Conservation (phyloP, 2,888 invertebrate species). For the Ennomos fuscantarius region DNA sequence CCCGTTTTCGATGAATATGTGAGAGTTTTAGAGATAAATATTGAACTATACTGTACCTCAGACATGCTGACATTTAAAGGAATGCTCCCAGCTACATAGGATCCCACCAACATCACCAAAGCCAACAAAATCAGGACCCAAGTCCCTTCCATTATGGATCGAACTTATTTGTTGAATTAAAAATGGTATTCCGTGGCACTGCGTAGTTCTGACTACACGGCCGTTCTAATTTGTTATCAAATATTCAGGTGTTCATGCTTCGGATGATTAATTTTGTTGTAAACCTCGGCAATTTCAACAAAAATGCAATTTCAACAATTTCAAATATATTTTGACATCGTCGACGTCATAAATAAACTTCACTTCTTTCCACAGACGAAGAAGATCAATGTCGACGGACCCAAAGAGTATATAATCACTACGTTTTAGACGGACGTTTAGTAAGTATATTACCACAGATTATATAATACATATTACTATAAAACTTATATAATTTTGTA, state of each 20-base stretch:
- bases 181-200: slow-evolving; percentile 30
- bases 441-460: no score
- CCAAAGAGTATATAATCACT: no score
- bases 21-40: not conserved
- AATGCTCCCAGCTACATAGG: slow-evolving; percentile 97
- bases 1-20: not conserved
- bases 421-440: no score
- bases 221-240: slow-evolving; percentile 43
- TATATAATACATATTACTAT: no score
- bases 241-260: slow-evolving; percentile 49
- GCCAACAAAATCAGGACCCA: slow-evolving; percentile 92
- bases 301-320: slow-evolving; percentile 23
- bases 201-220: slow-evolving; percentile 36
- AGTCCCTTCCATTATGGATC: slow-evolving; percentile 91
- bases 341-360: no score
- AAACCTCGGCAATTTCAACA: slow-evolving; percentile 44
- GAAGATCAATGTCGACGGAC: no score
- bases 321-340: slow-evolving; percentile 12
- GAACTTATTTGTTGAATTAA: slow-evolving; percentile 27
- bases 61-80: slow-evolving; percentile 97
- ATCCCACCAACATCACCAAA: slow-evolving; percentile 97
- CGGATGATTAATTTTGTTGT: slow-evolving; percentile 44
- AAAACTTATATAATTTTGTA: no score
- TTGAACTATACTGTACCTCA: slow-evolving; percentile 87
- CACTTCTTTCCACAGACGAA: no score